Percentiles rank a stretch among this genome's conserved stretches.
Conservation (phyloP, 1,140 invertebrate species). For the Cheumatopsyche charites region DNA sequence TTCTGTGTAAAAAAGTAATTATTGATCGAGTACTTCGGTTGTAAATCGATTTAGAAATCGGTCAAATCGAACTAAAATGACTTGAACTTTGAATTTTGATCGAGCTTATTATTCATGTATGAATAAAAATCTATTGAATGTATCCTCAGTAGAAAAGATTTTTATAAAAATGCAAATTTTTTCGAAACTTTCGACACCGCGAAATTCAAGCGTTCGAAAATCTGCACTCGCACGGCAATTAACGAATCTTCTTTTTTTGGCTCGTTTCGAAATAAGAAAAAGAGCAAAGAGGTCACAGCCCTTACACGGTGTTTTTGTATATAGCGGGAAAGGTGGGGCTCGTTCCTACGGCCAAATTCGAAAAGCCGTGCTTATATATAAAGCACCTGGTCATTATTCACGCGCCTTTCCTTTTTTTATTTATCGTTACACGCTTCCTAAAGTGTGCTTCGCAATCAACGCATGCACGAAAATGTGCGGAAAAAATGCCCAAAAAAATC, state of each 20-base stretch:
- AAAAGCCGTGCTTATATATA: slow-evolving; percentile 25
- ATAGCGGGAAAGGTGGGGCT: not conserved
- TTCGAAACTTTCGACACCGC: not conserved
- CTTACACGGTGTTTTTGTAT: slow-evolving; percentile 16
- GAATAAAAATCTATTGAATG: no score
- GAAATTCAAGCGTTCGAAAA: not conserved
- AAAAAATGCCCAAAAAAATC: slow-evolving; percentile 24
- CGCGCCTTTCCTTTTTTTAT: slow-evolving; percentile 28
- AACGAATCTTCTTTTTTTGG: not conserved
- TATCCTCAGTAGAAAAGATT: no score
- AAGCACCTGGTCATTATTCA: slow-evolving; percentile 30
- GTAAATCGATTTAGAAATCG: no score
- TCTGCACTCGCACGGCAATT: no score
- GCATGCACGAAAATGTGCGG: not conserved
- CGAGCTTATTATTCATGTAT: no score
- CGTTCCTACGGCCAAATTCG: slow-evolving; percentile 10
- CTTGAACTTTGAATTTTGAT: no score
- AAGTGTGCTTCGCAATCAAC: slow-evolving; percentile 32
- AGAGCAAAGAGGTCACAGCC: slow-evolving; percentile 38
- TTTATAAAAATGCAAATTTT: no score
- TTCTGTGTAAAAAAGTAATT: no score
- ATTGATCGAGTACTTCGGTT: no score
- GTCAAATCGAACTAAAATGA: no score
- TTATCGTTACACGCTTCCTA: slow-evolving; percentile 28
- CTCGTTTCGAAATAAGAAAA: not conserved